A percentile compares a stretch with the other conserved stretches of the same genome.
These are phyloP conservation scores for Aurelia sp. DNA, from an alignment of 30 jellyfish, hydroid and myxozoan genomes.

Conservation along the genomic window DNA sequence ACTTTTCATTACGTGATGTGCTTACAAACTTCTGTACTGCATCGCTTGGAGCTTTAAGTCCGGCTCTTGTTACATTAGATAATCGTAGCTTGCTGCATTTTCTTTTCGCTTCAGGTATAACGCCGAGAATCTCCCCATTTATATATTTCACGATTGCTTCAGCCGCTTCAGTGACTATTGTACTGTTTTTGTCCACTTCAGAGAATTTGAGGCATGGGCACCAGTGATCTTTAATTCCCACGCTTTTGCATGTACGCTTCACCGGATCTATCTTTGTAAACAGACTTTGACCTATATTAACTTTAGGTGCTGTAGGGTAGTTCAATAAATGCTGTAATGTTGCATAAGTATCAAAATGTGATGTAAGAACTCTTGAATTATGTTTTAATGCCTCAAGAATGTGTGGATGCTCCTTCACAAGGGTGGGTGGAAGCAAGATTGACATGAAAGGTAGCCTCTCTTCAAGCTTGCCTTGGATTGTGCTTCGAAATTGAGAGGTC, in stretches of 20 bases:
- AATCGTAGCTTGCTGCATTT: constrained; percentile 30
- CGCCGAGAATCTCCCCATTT: constrained; percentile 39
- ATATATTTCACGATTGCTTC: constrained; percentile 48
- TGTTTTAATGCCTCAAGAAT: constrained; percentile 41
- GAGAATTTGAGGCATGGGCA: constrained; percentile 80
- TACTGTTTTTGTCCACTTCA: constrained; percentile 13
- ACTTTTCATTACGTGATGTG: constrained; percentile 20
- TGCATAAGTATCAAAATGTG: constrained; percentile 86
- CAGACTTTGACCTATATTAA: constrained; percentile 67
- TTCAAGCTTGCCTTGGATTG: constrained; percentile 82
- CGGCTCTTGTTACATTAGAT: constrained; percentile 39
- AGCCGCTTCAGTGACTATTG: constrained; percentile 31
- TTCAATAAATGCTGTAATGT: constrained; percentile 60
- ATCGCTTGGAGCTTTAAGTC: constrained; percentile 26
- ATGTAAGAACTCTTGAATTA: constrained; percentile 60
- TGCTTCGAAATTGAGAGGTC: constrained; percentile 48
- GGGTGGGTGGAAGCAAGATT: constrained; percentile 60
- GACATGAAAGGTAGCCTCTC: constrained; percentile 89
- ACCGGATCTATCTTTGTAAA: constrained; percentile 56
- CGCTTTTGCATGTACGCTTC: constrained; percentile 59
- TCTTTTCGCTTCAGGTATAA: constrained; percentile 13
- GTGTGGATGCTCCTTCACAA: constrained; percentile 41
- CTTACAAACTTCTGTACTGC: constrained; percentile 53
- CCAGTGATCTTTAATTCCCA: constrained; percentile 84
- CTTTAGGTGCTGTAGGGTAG: constrained; percentile 43